Conservation (phyloP, 2,797 vertebrate genomes). For the Capromys pilorides region DNA sequence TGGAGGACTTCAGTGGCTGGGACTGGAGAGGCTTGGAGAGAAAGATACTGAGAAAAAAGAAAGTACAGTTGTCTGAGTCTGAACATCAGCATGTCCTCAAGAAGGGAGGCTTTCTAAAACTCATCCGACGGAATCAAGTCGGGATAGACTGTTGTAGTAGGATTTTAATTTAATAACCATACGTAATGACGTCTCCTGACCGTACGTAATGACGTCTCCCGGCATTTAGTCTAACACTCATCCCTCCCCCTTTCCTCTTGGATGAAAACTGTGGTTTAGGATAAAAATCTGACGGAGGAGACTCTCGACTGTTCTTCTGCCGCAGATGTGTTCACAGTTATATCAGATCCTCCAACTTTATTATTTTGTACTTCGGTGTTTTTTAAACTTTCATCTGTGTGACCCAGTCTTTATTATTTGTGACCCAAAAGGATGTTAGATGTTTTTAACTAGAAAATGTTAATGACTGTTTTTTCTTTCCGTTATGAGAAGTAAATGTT, state of each 20-base stretch:
- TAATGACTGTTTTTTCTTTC: constrained; percentile 86
- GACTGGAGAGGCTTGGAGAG: constrained; percentile 82
- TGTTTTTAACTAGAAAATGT: constrained; percentile 85
- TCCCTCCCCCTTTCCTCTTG: neutral
- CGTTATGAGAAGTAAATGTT: constrained; percentile 90
- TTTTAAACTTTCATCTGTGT: constrained; percentile 66
- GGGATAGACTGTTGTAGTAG: constrained; percentile 74
- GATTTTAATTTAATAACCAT: constrained; percentile 77
- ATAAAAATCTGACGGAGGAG: neutral
- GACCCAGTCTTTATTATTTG: constrained; percentile 88
- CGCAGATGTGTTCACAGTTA: neutral
- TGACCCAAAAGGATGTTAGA: constrained; percentile 82
- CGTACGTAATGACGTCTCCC: neutral
- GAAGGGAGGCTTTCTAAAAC: constrained; percentile 71
- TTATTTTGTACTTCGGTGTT: constrained; percentile 54
- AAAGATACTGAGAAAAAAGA: constrained; percentile 84
- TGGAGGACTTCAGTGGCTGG: constrained; percentile 83
- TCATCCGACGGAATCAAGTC: constrained; percentile 72
- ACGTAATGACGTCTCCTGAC: constrained; percentile 10
- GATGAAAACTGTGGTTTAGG: neutral
- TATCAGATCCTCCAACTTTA: neutral
- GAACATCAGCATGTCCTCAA: constrained; percentile 69
- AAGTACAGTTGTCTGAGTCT: constrained; percentile 81
- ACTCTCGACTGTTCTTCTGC: neutral
- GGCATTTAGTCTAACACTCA: constrained; percentile 22